Conservation (phyloP, 1,140 invertebrate species). For the Camponotus pennsylvanicus region DNA sequence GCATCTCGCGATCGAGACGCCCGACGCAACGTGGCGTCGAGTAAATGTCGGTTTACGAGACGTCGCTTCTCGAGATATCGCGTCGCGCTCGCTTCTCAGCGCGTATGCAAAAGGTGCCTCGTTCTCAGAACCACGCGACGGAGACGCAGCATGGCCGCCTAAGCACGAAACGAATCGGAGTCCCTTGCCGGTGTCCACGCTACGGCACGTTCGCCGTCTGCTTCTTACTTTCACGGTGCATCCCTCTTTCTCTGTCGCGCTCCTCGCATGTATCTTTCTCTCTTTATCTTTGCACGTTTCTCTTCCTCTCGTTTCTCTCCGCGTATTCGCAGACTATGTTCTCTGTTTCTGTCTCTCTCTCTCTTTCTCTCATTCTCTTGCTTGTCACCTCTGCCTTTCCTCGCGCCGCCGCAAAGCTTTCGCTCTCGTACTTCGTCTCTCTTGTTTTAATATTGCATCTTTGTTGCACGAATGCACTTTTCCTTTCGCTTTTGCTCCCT, state of each 20-base stretch:
- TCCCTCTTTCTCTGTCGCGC: constrained; percentile 17
- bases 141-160: constrained; percentile 76
- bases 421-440: constrained; percentile 28
- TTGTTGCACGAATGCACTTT: constrained; percentile 47
- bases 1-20: constrained; percentile 25
- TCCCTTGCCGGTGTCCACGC: constrained; percentile 66
- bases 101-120: constrained; percentile 62
- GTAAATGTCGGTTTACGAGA: constrained; percentile 46
- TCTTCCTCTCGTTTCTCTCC: constrained; percentile 36
- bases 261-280: background rate
- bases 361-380: constrained; percentile 13
- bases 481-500: constrained; percentile 51
- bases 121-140: constrained; percentile 69
- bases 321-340: background rate
- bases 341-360: constrained; percentile 17
- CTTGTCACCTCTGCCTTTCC: background rate
- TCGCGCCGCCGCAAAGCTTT: constrained; percentile 14
- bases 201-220: constrained; percentile 27
- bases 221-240: constrained; percentile 23
- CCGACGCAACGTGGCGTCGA: constrained; percentile 26
- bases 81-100: constrained; percentile 55
- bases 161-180: constrained; percentile 68
- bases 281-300: background rate
- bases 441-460: constrained; percentile 41
- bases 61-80: background rate